Base-by-base conservation (phyloP, 2,113 vertebrate species). In the Panthera leo region DNA sequence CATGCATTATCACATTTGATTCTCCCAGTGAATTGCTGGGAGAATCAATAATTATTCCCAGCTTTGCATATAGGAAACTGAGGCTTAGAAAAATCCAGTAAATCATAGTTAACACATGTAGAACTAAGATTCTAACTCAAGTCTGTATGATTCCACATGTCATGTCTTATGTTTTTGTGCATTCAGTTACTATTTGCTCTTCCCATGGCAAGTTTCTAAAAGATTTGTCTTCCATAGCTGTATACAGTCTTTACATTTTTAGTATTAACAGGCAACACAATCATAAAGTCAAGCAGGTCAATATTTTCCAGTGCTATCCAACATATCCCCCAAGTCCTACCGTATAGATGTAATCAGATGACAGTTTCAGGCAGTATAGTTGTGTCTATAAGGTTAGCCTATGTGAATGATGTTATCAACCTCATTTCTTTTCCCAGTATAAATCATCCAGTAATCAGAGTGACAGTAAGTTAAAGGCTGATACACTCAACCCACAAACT, bases 401-500 rank as follows among this genome's bases (percentile, higher is more conserved):
- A 39, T 61, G 51, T 27, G 16, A 80, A 61, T 36, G 2, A 19
- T 83, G 73, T 48, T 84, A 45, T 6, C 9, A 84, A n/a, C n/a
- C 29, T 90, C 19, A 80, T 73, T 23, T 85, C 29, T 63, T 95
- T 96, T 63, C 3, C 5, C 31, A 13, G 7, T 39, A 21, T 65
- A 89, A 89, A 97, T 78, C 90, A 93, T 83, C 5, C 0, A 5
- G 1, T 36, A 71, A 39, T 96, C 73, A 78, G 63, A 88, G 42
- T 80, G n/a, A 87, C 25, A 87, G 29, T 53, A 85, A 87, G 4
- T 82, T 70, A 12, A 93, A 85, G 85, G 42, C 48, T 78, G 48
- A 91, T 80, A 82, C 29, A 79, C 27, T 80, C 48, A 79, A 88
- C 91, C 94, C 86, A 89, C 18, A 94, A 94, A 36, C 53, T 82